Percentiles rank a stretch among this genome's conserved stretches.
These are phyloP conservation scores for Ctena decussata DNA, from an alignment of 2,888 invertebrate species.

Conservation along the genomic window DNA sequence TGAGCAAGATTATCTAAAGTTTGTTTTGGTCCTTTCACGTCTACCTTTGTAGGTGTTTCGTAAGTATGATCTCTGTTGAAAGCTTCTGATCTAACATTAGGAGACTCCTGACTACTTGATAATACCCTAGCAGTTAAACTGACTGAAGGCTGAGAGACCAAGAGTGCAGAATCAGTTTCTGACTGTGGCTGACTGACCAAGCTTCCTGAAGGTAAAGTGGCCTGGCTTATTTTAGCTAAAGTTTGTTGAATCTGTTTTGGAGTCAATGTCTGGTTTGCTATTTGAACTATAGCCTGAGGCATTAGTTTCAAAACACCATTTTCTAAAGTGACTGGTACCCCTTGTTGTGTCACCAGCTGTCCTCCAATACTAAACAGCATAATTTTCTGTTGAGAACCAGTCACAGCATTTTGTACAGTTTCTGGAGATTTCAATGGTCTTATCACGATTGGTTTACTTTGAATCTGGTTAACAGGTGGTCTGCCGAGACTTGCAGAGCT, in stretches of 20 bases:
- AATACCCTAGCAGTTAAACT: background rate
- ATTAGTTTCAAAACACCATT: constrained; percentile 76
- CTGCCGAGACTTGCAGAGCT: background rate
- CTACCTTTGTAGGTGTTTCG: background rate
- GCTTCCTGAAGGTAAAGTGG: constrained; percentile 26
- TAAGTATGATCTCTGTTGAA: background rate
- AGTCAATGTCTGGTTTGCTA: constrained; percentile 70
- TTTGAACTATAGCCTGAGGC: constrained; percentile 70
- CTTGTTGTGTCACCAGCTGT: constrained; percentile 81
- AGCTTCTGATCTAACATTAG: background rate
- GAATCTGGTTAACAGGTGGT: background rate
- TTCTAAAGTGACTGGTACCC: constrained; percentile 78
- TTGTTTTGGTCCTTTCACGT: background rate
- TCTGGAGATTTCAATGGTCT: background rate
- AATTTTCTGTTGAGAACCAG: constrained; percentile 57
- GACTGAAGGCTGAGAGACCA: background rate
- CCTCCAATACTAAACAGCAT: constrained; percentile 80
- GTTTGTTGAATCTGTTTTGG: constrained; percentile 64
- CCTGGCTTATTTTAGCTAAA: constrained; percentile 57
- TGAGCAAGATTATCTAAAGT: background rate
- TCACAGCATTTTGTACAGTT: background rate
- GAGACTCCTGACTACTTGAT: background rate
- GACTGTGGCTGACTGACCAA: background rate
- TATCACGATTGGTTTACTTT: background rate
- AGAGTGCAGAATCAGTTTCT: background rate